Conservation (phyloP, 2,113 vertebrate genomes). For the Hypomesus transpacificus region DNA sequence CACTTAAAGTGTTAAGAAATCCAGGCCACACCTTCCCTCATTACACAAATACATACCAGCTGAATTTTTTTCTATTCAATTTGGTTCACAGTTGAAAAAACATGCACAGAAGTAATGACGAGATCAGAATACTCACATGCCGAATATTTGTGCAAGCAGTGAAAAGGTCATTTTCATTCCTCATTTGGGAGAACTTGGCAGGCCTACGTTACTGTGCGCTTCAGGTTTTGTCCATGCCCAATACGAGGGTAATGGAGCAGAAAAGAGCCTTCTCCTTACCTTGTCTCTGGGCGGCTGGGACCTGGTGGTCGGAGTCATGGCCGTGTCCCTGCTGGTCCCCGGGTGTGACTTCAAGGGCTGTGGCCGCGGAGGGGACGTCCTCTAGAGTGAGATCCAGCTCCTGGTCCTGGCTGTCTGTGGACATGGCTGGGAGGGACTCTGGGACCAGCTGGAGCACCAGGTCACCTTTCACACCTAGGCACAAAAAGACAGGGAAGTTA, state of each 20-base stretch:
- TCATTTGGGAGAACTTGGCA: too few species aligned
- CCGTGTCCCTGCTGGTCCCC: slow-evolving; percentile 16
- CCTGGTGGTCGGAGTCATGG: slow-evolving; percentile 11
- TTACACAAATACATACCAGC: too few species aligned
- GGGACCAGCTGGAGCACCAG: slow-evolving; percentile 82
- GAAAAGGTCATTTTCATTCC: too few species aligned
- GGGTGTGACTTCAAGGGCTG: slow-evolving; percentile 43
- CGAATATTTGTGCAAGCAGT: too few species aligned
- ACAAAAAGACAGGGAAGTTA: not conserved
- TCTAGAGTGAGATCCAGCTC: slow-evolving; percentile 87
- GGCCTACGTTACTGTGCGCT: too few species aligned
- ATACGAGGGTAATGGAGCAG: not conserved
- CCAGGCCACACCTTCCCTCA: too few species aligned
- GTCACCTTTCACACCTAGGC: slow-evolving; percentile 80
- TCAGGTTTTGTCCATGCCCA: too few species aligned
- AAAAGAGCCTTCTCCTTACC: slow-evolving; percentile 38
- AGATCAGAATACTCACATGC: too few species aligned
- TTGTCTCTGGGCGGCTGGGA: slow-evolving; percentile 8
- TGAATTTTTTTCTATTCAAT: too few species aligned
- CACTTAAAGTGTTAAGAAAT: too few species aligned
- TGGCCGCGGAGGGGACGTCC: not conserved
- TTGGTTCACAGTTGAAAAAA: too few species aligned
- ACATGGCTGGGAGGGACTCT: slow-evolving; percentile 79
- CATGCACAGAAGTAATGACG: too few species aligned
- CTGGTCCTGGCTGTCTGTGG: slow-evolving; percentile 71